These are phyloP conservation scores for Acleris holmiana DNA, from an alignment of 2,888 invertebrate species.

Conservation along the genomic window DNA sequence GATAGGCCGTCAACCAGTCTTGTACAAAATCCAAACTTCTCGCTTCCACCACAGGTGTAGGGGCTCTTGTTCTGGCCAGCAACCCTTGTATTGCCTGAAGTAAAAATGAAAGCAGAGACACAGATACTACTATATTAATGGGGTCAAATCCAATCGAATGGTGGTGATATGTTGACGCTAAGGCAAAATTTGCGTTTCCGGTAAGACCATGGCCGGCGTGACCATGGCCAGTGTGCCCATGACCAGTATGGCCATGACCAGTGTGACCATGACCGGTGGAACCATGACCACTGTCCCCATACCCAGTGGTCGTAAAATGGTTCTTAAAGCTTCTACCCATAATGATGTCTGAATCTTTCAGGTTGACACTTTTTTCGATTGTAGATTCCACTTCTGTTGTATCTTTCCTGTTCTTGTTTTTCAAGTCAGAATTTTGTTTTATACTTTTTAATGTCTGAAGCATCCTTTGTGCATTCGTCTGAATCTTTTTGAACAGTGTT, in stretches of 20 bases:
- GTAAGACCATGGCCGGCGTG: constrained; percentile 45
- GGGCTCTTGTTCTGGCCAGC: constrained; percentile 62
- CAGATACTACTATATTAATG: constrained; percentile 76
- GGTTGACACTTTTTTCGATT: constrained; percentile 44
- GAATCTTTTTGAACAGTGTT: constrained; percentile 66
- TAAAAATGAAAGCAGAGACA: constrained; percentile 75
- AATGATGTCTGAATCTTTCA: constrained; percentile 40
- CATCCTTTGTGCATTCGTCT: constrained; percentile 68
- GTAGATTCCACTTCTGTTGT: constrained; percentile 39
- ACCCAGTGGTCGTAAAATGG: constrained; percentile 65
- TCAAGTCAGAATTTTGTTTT: constrained; percentile 48
- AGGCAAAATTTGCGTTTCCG: constrained; percentile 56
- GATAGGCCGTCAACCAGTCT: constrained; percentile 61
- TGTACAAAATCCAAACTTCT: constrained; percentile 56
- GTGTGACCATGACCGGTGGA: constrained; percentile 44
- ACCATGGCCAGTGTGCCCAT: constrained; percentile 59
- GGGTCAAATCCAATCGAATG: constrained; percentile 82
- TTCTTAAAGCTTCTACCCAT: constrained; percentile 63
- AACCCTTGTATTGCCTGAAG: constrained; percentile 77
- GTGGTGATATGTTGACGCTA: constrained; percentile 67
- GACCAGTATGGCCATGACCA: constrained; percentile 19
- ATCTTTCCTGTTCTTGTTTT: constrained; percentile 22
- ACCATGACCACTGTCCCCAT: constrained; percentile 54
- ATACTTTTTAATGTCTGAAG: constrained; percentile 65
- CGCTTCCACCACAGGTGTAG: constrained; percentile 73